Conservation (phyloP, 1,140 invertebrate genomes). For the Tetramorium simillimum region DNA sequence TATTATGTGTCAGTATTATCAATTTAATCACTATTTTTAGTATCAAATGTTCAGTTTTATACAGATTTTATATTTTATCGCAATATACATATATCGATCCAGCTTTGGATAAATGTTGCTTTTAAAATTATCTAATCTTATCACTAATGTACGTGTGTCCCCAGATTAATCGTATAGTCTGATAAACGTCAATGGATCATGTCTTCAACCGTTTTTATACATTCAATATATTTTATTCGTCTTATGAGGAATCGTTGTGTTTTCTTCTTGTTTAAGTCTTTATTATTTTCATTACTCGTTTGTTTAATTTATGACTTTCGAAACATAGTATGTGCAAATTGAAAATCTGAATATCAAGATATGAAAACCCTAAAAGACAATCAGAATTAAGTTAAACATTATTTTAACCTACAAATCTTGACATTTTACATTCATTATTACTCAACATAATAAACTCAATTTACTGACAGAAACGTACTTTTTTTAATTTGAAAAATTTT, state of each 20-base stretch:
- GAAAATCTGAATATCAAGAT: neutral
- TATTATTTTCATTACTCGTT: neutral
- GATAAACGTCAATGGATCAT: neutral
- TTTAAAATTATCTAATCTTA: slow-evolving; percentile 72
- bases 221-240: neutral
- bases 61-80: neutral
- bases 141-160: slow-evolving; percentile 13
- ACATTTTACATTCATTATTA: neutral
- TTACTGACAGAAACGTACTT: neutral
- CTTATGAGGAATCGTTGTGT: neutral
- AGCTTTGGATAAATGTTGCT: slow-evolving; percentile 59
- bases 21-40: neutral
- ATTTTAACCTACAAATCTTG: neutral
- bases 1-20: neutral
- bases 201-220: neutral
- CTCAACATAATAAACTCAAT: neutral
- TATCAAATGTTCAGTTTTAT: neutral
- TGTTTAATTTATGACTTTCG: neutral
- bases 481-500: neutral
- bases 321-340: neutral
- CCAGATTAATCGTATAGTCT: neutral
- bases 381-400: neutral
- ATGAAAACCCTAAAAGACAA: neutral
- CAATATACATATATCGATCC: slow-evolving; percentile 61
- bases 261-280: neutral